phyloP scores from a whole-genome alignment of 2,888 invertebrate genomes.

The Ferdinandea cuprea region DNA sequence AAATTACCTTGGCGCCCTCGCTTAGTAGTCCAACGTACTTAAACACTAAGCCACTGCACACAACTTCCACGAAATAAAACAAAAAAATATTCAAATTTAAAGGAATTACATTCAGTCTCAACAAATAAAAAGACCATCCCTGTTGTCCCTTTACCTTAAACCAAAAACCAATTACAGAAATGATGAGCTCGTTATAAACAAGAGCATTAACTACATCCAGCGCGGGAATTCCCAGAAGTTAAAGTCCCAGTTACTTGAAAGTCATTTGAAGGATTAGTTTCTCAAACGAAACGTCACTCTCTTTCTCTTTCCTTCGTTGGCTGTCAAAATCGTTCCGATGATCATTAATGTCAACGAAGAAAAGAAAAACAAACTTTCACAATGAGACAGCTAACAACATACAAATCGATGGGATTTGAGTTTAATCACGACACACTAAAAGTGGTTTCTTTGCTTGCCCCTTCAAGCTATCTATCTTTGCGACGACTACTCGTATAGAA shows the following conservation, averaged over 20 bases:
- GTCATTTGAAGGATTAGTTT: no score
- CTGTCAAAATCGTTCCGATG: neutral
- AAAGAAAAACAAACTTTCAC: conserved; percentile 9
- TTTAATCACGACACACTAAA: neutral
- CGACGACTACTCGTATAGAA: no score
- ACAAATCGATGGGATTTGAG: conserved; percentile 28
- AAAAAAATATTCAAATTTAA: no score
- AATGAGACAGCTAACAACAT: conserved; percentile 27
- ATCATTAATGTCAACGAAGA: conserved; percentile 17
- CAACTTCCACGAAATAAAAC: no score
- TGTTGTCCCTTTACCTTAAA: no score
- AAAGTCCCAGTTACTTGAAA: neutral
- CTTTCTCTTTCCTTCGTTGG: neutral
- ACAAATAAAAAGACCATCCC: no score
- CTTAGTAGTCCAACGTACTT: no score
- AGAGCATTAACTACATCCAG: neutral
- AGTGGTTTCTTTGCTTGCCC: neutral
- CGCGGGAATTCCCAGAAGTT: neutral
- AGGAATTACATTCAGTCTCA: no score
- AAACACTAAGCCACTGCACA: no score
- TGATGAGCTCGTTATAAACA: conserved; percentile 18
- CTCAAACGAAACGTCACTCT: no score
- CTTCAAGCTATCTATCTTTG: no score
- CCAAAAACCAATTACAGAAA: neutral
- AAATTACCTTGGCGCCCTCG: no score